A percentile compares a stretch with the other conserved stretches of the same genome.
These are phyloP conservation scores for Ephestia elutella DNA, from an alignment of 1,140 invertebrate genomes.

Conservation along the genomic window DNA sequence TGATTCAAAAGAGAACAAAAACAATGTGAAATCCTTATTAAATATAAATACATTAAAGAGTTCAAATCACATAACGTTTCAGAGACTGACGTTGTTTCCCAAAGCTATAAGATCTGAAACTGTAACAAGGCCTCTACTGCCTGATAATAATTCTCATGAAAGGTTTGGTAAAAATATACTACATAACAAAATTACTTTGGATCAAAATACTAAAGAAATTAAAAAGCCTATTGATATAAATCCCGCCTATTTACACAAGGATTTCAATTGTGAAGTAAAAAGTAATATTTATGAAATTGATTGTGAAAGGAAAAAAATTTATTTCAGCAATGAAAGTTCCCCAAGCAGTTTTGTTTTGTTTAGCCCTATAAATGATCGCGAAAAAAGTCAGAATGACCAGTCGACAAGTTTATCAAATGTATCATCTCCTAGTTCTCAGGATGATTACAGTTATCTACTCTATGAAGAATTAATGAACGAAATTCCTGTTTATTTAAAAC, in stretches of 20 bases:
- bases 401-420: not conserved
- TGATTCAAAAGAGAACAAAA: slow-evolving; percentile 7
- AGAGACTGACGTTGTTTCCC: slow-evolving; percentile 25
- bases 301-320: not conserved
- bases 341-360: slow-evolving; percentile 20
- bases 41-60: slow-evolving; percentile 9
- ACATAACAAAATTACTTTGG: not conserved
- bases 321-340: not conserved
- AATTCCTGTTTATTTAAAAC: slow-evolving; percentile 29
- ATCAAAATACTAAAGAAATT: not conserved
- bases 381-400: not conserved
- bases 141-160: slow-evolving; percentile 6
- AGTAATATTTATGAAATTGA: not conserved
- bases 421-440: not conserved
- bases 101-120: slow-evolving; percentile 53
- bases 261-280: not conserved
- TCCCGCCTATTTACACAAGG: not conserved
- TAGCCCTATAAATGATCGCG: slow-evolving; percentile 13
- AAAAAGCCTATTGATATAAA: not conserved
- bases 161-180: not conserved
- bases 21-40: not conserved
- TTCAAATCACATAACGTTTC: not conserved
- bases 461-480: slow-evolving; percentile 39
- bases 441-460: slow-evolving; percentile 18
- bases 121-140: slow-evolving; percentile 34